phyloP scores from a whole-genome alignment of 2,888 invertebrate genomes.

The Drosophila nigricruria region DNA sequence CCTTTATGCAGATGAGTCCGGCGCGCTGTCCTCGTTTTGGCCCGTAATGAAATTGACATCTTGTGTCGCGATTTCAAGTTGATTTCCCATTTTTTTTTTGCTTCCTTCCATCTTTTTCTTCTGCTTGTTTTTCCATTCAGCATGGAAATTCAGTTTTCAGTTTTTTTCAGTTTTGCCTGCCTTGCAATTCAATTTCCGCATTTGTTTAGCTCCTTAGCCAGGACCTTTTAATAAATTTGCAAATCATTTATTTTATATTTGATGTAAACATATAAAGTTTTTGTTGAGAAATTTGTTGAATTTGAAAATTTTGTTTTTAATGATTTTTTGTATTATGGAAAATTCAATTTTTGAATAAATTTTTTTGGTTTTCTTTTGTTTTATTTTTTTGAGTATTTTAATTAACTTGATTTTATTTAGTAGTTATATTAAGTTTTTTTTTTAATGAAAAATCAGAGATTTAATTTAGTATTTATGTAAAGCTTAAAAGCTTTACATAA shows the following conservation, averaged over 20 bases:
- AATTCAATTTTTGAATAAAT: neutral
- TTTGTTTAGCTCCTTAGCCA: slow-evolving; percentile 40
- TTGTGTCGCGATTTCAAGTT: slow-evolving; percentile 74
- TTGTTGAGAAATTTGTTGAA: neutral
- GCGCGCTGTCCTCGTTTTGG: slow-evolving; percentile 28
- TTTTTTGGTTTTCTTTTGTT: neutral
- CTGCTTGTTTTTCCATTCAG: slow-evolving; percentile 54
- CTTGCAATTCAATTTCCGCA: slow-evolving; percentile 73
- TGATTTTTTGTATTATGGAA: too few species aligned
- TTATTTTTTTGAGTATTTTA: neutral
- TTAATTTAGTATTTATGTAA: too few species aligned
- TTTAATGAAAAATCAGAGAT: too few species aligned
- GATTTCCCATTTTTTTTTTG: slow-evolving; percentile 35
- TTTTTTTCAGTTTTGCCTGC: slow-evolving; percentile 26
- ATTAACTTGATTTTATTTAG: neutral
- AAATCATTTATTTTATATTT: neutral
- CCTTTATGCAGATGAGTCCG: slow-evolving; percentile 78
- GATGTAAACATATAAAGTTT: neutral
- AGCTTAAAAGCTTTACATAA: too few species aligned
- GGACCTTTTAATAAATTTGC: slow-evolving; percentile 28
- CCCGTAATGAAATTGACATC: slow-evolving; percentile 79
- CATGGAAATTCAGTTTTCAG: slow-evolving; percentile 21
- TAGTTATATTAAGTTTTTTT: too few species aligned
- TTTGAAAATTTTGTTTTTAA: neutral
- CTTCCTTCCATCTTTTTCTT: slow-evolving; percentile 3